Conservation (phyloP, 2,113 vertebrate species). For the Proterorhinus semilunaris region DNA sequence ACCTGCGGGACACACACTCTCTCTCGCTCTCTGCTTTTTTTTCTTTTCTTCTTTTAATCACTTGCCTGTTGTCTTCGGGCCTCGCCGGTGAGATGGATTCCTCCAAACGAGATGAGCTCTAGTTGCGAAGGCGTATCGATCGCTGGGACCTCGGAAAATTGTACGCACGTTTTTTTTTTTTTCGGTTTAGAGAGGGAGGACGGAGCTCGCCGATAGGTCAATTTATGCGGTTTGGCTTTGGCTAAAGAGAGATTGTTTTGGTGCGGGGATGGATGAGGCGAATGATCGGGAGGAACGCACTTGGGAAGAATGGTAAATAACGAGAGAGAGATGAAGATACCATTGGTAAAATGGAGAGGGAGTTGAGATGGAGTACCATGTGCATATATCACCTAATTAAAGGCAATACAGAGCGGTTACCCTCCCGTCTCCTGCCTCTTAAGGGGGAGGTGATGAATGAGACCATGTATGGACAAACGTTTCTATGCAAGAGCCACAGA, state of each 20-base stretch:
- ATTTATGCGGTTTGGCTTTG: slow-evolving; percentile 32
- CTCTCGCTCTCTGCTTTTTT: slow-evolving; percentile 16
- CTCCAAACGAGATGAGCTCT: slow-evolving; percentile 48
- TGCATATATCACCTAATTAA: too few relatives aligned
- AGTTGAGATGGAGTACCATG: too few relatives aligned
- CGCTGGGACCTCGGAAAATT: slow-evolving; percentile 32
- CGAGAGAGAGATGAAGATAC: too few relatives aligned
- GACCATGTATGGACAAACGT: too few relatives aligned
- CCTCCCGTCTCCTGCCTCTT: too few relatives aligned
- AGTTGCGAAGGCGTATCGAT: slow-evolving; percentile 53
- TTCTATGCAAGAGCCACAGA: too few relatives aligned
- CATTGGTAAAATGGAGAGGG: too few relatives aligned
- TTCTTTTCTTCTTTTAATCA: slow-evolving; percentile 50
- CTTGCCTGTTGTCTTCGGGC: slow-evolving; percentile 41
- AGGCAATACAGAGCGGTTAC: too few relatives aligned
- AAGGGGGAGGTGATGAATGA: too few relatives aligned
- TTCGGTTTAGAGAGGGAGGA: slow-evolving; percentile 24
- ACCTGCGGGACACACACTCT: slow-evolving; percentile 7
- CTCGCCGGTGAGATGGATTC: slow-evolving; percentile 51
- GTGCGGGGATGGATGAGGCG: slow-evolving; percentile 12
- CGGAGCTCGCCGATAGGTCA: slow-evolving; percentile 44
- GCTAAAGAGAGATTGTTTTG: not conserved
- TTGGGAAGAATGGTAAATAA: too few relatives aligned
- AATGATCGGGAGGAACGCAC: not conserved
- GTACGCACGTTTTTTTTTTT: slow-evolving; percentile 9